A percentile compares a stretch with the other conserved stretches of the same genome.
These are phyloP conservation scores for Zaprionus bogoriensis DNA, from an alignment of 2,888 invertebrate species.

Conservation along the genomic window DNA sequence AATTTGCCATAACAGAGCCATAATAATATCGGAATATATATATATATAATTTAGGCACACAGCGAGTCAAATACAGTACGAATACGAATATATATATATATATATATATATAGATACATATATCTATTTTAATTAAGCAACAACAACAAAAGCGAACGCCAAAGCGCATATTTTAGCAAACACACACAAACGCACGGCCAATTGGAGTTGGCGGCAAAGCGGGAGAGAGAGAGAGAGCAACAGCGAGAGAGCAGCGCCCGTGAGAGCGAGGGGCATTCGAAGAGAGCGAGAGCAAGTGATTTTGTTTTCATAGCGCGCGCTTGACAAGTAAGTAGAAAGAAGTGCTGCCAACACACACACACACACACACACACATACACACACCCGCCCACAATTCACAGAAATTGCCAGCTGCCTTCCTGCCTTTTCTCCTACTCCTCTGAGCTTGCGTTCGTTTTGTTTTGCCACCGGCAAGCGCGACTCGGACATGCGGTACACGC, in stretches of 20 bases:
- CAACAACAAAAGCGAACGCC: slow-evolving; percentile 25
- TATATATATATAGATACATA: slow-evolving; percentile 14
- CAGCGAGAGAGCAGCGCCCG: too few relatives aligned
- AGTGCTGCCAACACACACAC: slow-evolving; percentile 11
- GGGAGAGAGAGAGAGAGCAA: slow-evolving; percentile 6
- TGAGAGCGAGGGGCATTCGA: slow-evolving; percentile 1
- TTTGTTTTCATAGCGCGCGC: slow-evolving; percentile 63
- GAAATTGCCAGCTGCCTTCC: not conserved
- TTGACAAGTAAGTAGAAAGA: slow-evolving; percentile 60
- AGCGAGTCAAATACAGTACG: too few relatives aligned
- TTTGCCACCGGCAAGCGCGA: slow-evolving; percentile 38
- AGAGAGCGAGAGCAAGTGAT: slow-evolving; percentile 50
- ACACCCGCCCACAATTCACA: not conserved
- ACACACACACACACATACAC: not conserved
- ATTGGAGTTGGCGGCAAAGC: slow-evolving; percentile 36
- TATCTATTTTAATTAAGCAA: slow-evolving; percentile 67
- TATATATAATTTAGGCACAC: slow-evolving; percentile 6
- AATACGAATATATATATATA: not conserved
- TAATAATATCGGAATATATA: slow-evolving; percentile 30
- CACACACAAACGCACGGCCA: slow-evolving; percentile 21
- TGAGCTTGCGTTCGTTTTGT: slow-evolving; percentile 44
- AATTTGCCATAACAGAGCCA: slow-evolving; percentile 53
- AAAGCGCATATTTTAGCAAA: slow-evolving; percentile 33
- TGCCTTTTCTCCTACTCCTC: not conserved
- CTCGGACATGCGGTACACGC: slow-evolving; percentile 36